These are phyloP conservation scores for Siphamia tubifer DNA, from an alignment of 2,113 vertebrate genomes.

Conservation along the genomic window DNA sequence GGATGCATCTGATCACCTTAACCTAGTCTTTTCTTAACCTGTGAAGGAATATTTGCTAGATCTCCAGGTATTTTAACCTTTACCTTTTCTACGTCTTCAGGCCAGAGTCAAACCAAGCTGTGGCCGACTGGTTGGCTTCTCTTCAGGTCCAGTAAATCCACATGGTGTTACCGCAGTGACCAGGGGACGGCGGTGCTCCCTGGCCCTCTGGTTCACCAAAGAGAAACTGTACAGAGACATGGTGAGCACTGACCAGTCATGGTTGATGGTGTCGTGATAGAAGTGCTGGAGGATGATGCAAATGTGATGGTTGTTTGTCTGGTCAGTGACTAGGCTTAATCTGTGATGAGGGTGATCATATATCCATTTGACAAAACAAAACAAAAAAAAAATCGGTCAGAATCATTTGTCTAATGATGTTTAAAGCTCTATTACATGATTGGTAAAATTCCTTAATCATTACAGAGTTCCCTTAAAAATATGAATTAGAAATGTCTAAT, in stretches of 20 bases:
- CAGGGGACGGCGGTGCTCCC: conserved; percentile 84
- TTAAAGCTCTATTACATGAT: too few relatives aligned
- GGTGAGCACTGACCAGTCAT: conserved; percentile 75
- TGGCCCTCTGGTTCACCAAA: conserved; percentile 94
- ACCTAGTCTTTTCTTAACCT: not conserved
- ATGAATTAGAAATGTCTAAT: too few relatives aligned
- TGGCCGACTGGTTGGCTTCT: conserved; percentile 92
- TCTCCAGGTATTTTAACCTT: not conserved
- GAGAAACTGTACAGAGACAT: conserved; percentile 88
- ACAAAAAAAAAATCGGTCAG: too few relatives aligned
- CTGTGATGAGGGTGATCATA: not conserved
- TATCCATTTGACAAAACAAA: not conserved
- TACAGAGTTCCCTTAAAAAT: too few relatives aligned
- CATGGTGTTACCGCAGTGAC: conserved; percentile 92
- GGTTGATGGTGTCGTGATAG: conserved; percentile 15
- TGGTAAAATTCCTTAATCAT: too few relatives aligned
- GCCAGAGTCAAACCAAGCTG: conserved; percentile 88
- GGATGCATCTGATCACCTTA: not conserved
- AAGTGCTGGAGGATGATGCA: conserved; percentile 40
- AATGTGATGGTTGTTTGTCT: conserved; percentile 44
- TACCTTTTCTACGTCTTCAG: conserved; percentile 64
- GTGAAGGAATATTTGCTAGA: not conserved
- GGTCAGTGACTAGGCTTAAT: not conserved
- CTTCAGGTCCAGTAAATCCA: conserved; percentile 92
- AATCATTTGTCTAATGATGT: not conserved